phyloP scores from a whole-genome alignment of 2,113 vertebrate species.

The Gopherus evgoodei region DNA sequence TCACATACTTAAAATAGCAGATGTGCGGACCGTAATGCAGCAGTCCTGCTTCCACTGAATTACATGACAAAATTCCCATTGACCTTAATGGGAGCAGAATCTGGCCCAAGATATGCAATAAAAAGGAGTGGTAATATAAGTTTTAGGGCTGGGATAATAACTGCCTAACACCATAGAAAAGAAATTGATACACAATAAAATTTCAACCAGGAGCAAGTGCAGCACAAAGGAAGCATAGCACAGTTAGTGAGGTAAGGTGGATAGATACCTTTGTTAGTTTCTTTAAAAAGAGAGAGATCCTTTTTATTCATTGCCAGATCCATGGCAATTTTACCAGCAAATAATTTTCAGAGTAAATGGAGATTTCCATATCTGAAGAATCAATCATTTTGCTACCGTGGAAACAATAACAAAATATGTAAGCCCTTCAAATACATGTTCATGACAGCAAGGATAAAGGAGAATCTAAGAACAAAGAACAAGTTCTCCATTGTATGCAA shows the following conservation, averaged over 20 bases:
- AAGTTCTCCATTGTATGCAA: background rate
- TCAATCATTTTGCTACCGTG: conserved; percentile 52
- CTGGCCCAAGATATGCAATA: background rate
- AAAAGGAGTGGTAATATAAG: conserved; percentile 9
- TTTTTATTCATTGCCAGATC: conserved; percentile 5
- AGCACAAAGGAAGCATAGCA: background rate
- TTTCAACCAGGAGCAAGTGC: background rate
- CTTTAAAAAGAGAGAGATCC: conserved; percentile 2
- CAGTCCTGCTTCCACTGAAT: conserved; percentile 29
- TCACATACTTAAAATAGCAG: conserved; percentile 57
- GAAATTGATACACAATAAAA: background rate
- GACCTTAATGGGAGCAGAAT: conserved; percentile 49
- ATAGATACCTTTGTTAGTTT: background rate
- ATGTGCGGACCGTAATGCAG: conserved; percentile 31
- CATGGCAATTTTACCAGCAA: conserved; percentile 28
- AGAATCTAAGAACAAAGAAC: conserved; percentile 48
- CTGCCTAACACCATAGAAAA: background rate
- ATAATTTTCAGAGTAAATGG: conserved; percentile 38
- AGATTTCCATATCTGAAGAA: conserved; percentile 60
- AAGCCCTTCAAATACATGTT: conserved; percentile 52
- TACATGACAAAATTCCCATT: conserved; percentile 45
- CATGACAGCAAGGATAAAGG: conserved; percentile 51
- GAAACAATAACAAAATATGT: conserved; percentile 57
- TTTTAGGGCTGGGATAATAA: conserved; percentile 18
- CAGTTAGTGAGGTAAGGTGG: background rate